A percentile compares a stretch with the other conserved stretches of the same genome.
Evolutionary conservation across 2,888 invertebrate species (phyloP).

Genomic region (Ligdia adustata): DNA sequence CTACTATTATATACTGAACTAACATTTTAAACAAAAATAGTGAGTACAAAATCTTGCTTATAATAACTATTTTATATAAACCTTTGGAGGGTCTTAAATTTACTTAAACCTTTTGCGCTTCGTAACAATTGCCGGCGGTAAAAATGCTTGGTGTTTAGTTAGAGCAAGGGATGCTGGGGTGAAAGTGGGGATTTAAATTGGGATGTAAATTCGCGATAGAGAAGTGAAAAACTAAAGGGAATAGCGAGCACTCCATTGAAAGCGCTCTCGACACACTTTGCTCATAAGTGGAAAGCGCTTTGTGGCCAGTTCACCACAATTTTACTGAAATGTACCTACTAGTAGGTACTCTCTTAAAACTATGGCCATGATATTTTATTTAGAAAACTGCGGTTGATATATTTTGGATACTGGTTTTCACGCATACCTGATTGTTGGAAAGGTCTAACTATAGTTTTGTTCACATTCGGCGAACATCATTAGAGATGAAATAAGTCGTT

Average conservation of each 20-base stretch:
- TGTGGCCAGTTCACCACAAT: conserved; percentile 26
- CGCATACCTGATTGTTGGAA: no score
- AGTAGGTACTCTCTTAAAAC: no score
- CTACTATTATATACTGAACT: no score
- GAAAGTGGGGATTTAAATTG: background rate
- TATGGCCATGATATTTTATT: no score
- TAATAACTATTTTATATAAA: conserved; percentile 4
- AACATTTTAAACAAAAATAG: no score
- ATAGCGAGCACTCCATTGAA: background rate
- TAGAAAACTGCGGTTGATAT: no score
- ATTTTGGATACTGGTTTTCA: no score
- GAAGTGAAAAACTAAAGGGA: background rate
- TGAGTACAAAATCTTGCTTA: no score
- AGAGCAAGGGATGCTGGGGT: background rate
- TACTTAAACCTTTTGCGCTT: conserved; percentile 8
- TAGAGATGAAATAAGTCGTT: no score
- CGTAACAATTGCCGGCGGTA: conserved; percentile 7
- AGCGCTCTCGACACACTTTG: background rate
- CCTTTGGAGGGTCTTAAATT: conserved; percentile 1
- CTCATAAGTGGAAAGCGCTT: background rate
- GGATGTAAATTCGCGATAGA: background rate
- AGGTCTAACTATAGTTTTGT: no score
- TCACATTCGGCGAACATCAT: no score
- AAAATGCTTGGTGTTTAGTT: background rate
- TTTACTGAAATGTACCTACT: conserved; percentile 30